Percentiles rank a stretch among this genome's conserved stretches.
Conservation (phyloP, 2,797 vertebrate genomes). For the Rhinogobio ventralis region DNA sequence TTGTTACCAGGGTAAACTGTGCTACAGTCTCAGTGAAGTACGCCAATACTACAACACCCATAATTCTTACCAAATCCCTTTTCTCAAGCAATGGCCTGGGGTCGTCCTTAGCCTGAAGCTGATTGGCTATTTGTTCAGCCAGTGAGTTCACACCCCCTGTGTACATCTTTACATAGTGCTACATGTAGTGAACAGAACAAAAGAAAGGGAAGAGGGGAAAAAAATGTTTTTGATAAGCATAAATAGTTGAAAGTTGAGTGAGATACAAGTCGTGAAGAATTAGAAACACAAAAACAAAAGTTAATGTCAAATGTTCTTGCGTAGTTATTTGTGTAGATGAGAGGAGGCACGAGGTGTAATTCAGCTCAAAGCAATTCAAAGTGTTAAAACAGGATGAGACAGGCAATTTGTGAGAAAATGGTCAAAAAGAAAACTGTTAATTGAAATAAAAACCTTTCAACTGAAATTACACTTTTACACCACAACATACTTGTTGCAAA, state of each 20-base stretch:
- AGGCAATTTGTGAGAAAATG: not conserved
- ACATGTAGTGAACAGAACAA: slow-evolving; percentile 65
- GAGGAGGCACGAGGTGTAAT: slow-evolving; percentile 56
- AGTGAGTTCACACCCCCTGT: slow-evolving; percentile 94
- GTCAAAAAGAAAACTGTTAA: not conserved
- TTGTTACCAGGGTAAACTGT: not conserved
- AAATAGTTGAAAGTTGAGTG: slow-evolving; percentile 33
- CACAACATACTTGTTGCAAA: not conserved
- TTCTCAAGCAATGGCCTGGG: slow-evolving; percentile 89
- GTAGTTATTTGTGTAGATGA: slow-evolving; percentile 2
- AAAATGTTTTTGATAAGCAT: slow-evolving; percentile 44
- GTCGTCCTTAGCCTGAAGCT: slow-evolving; percentile 90
- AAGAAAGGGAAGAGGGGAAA: slow-evolving; percentile 45
- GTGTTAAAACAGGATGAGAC: not conserved
- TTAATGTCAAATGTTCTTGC: not conserved
- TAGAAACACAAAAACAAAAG: slow-evolving; percentile 10
- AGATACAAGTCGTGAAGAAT: not conserved
- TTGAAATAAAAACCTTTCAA: not conserved
- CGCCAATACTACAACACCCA: slow-evolving; percentile 21
- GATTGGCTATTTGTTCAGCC: slow-evolving; percentile 96
- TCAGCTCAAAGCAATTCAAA: not conserved
- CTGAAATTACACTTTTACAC: not conserved
- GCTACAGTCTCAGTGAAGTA: not conserved
- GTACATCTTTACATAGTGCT: slow-evolving; percentile 97
- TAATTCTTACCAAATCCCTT: slow-evolving; percentile 92